A percentile compares a stretch with the other conserved stretches of the same genome.
Evolutionary conservation across 2,113 vertebrate species (phyloP).

Genomic region (Chloropsis hardwickii): DNA sequence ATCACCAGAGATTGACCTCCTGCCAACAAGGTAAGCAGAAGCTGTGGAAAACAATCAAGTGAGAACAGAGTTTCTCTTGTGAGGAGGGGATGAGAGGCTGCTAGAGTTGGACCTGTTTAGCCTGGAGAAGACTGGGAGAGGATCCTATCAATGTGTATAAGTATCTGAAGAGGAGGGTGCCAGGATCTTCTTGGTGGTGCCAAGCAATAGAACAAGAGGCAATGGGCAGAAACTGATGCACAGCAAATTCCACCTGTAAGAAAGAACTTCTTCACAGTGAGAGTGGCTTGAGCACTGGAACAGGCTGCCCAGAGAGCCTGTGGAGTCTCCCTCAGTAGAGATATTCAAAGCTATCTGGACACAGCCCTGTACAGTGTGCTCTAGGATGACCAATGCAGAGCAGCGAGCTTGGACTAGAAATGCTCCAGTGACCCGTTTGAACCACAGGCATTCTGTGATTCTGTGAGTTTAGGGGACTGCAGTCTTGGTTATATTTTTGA

Average conservation of each 20-base stretch:
- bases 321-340: not conserved
- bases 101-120: not conserved
- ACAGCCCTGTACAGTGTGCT: not conserved
- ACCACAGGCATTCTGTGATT: not conserved
- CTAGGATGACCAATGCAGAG: not conserved
- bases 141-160: not conserved
- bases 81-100: not conserved
- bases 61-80: not conserved
- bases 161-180: not conserved
- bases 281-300: not conserved
- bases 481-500: not conserved
- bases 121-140: not conserved
- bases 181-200: not conserved
- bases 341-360: not conserved
- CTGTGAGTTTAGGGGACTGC: not conserved
- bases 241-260: not conserved
- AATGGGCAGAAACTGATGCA: not conserved
- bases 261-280: not conserved
- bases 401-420: not conserved
- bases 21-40: not conserved
- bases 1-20: not conserved
- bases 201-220: not conserved
- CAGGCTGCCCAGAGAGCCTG: not conserved
- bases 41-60: not conserved
- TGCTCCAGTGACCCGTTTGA: not conserved